These are phyloP conservation scores for Syrista parreyssii DNA, from an alignment of 2,888 invertebrate genomes.

Conservation along the genomic window DNA sequence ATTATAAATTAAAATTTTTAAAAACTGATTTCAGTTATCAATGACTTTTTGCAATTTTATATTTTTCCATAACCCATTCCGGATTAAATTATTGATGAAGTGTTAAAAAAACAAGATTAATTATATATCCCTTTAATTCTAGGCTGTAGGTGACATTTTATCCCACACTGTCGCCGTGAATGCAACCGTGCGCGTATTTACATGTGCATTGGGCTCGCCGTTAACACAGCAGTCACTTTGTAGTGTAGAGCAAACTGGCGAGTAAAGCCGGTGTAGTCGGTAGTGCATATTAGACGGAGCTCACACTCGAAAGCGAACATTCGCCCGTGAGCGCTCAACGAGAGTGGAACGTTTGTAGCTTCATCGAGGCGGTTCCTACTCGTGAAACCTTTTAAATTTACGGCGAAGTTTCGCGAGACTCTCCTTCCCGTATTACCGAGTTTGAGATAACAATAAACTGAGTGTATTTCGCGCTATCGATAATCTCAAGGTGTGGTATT, in stretches of 20 bases:
- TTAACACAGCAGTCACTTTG: constrained; percentile 54
- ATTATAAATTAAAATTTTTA: neutral
- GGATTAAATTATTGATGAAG: too few relatives aligned
- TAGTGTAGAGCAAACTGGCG: constrained; percentile 31
- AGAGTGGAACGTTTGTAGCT: constrained; percentile 35
- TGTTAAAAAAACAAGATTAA: neutral
- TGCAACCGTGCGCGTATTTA: neutral
- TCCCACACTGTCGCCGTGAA: neutral
- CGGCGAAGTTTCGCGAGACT: neutral
- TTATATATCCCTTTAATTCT: neutral
- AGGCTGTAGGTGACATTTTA: neutral
- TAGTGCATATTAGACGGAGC: constrained; percentile 55
- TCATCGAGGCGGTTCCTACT: neutral
- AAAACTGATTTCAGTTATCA: neutral
- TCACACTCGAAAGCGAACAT: constrained; percentile 49
- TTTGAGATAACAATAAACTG: neutral
- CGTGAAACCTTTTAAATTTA: neutral
- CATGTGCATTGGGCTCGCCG: constrained; percentile 22
- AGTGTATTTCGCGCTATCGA: neutral
- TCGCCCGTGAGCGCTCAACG: constrained; percentile 57
- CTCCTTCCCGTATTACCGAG: neutral
- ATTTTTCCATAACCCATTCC: neutral
- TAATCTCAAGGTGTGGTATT: neutral
- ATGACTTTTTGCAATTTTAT: neutral
- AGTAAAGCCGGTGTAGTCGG: constrained; percentile 32